These are phyloP conservation scores for Poeciliopsis turneri DNA, from an alignment of 2,797 vertebrate species.

Conservation along the genomic window DNA sequence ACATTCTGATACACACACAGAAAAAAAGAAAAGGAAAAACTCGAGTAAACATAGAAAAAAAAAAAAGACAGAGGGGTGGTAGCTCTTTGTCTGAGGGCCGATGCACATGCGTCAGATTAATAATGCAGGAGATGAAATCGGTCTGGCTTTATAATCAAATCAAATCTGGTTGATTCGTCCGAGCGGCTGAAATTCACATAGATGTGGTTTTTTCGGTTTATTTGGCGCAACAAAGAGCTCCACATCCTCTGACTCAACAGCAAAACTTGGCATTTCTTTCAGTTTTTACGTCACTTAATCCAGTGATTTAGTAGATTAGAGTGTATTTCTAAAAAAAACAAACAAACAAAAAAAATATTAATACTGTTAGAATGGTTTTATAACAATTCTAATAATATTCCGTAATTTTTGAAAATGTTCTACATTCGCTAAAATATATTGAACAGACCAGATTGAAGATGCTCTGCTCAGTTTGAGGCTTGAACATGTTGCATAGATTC, in stretches of 20 bases:
- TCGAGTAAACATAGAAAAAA: slow-evolving; percentile 17
- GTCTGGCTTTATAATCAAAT: slow-evolving; percentile 55
- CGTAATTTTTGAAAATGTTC: neutral
- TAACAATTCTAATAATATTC: neutral
- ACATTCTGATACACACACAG: slow-evolving; percentile 71
- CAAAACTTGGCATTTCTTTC: neutral
- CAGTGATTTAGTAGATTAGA: neutral
- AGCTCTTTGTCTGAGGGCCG: slow-evolving; percentile 49
- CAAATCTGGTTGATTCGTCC: slow-evolving; percentile 50
- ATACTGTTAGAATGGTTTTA: neutral
- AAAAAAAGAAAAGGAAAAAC: neutral
- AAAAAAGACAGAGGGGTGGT: slow-evolving; percentile 8
- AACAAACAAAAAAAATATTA: too few species aligned
- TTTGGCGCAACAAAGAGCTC: neutral
- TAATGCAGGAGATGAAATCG: slow-evolving; percentile 51
- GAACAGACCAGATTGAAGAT: neutral
- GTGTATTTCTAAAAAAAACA: neutral
- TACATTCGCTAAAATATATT: neutral
- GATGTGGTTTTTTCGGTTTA: slow-evolving; percentile 21
- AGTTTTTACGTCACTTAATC: neutral
- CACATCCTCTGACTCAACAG: neutral
- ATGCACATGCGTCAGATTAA: slow-evolving; percentile 51
- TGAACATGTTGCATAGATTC: neutral
- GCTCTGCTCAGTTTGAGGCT: neutral
- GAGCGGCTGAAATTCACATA: slow-evolving; percentile 12